Base-by-base conservation (phyloP, 1,140 invertebrate genomes). In the Drosophila funebris region DNA sequence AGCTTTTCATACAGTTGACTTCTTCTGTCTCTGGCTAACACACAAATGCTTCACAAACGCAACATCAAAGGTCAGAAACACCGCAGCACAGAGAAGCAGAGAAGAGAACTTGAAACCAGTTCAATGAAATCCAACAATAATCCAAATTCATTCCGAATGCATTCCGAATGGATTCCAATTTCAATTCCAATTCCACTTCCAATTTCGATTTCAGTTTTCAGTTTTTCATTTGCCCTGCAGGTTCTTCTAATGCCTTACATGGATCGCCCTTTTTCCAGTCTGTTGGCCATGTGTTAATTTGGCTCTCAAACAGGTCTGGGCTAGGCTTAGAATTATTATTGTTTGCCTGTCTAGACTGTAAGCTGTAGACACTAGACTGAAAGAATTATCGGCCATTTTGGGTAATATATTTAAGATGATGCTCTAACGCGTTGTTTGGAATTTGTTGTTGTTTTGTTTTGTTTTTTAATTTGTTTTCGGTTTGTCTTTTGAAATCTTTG, bases 1-100 rank as follows among this genome's bases (percentile, higher is more conserved):
- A 75, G 63, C 69, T 83, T 78, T 77, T 83, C 75, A 74, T 74
- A 83, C 60, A 75, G 39, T 54, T 81, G 58, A 61, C 68, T 71
- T 39, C 50, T 48, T 13, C 43, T n/a, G 31, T 61, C 37, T 20
- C 37, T 48, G 58, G 31, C 37, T 39, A 44, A 43, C 36, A 20
- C 33, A 50, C 37, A 22, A 29, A 27, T 29, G 18, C 61, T 14
- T 48, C 37, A 31, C 37, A 46, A 50, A 22, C 24, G 14, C 62
- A 58, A 68, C 43, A 76, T 73, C 63, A 74, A 74, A 73, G 74
- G 64, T 77, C 53, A 56, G 56, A 77, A 64, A 74, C 53, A 73
- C 74, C 63, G 70, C 57, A 39, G 4, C 37, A 46, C 24, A 43
- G 27, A 20, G 44, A 11, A 27, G 2, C 11, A 7, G 14, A 20